Percentiles rank a stretch among this genome's conserved stretches.
Evolutionary conservation across 2,888 invertebrate species (phyloP).

Genomic region (Drosophila limbata): DNA sequence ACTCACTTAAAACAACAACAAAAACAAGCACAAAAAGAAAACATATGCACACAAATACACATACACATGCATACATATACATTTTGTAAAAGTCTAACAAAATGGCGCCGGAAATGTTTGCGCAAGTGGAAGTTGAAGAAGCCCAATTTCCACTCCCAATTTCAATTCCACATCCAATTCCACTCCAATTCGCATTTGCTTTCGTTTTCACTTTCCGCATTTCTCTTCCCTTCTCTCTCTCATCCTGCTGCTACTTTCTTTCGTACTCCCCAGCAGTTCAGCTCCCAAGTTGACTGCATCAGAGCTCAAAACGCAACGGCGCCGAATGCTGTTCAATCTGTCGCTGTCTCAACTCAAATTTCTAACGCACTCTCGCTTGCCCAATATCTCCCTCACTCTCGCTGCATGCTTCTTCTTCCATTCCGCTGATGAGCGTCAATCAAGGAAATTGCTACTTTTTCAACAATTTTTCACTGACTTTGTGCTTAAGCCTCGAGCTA

Average conservation of each 20-base stretch:
- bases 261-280: constrained; percentile 8
- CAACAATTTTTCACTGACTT: constrained; percentile 75
- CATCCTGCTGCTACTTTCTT: constrained; percentile 9
- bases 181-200: constrained; percentile 16
- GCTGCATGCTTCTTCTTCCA: constrained; percentile 1
- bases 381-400: not conserved
- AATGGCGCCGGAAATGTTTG: constrained; percentile 73
- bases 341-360: constrained; percentile 37
- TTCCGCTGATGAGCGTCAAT: constrained; percentile 74
- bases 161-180: not conserved
- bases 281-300: constrained; percentile 48
- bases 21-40: constrained; percentile 5
- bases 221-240: not conserved
- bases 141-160: constrained; percentile 44
- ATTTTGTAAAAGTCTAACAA: constrained; percentile 44
- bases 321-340: constrained; percentile 35
- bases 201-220: not conserved
- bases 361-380: constrained; percentile 9
- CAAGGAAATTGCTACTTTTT: constrained; percentile 79
- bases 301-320: constrained; percentile 44
- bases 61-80: constrained; percentile 5
- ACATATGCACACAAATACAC: constrained; percentile 2
- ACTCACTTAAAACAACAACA: constrained; percentile 28
- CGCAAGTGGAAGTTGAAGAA: constrained; percentile 57
- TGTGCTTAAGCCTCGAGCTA: constrained; percentile 52